These are phyloP conservation scores for Brachyptera putata DNA, from an alignment of 2,888 invertebrate species.

Conservation along the genomic window DNA sequence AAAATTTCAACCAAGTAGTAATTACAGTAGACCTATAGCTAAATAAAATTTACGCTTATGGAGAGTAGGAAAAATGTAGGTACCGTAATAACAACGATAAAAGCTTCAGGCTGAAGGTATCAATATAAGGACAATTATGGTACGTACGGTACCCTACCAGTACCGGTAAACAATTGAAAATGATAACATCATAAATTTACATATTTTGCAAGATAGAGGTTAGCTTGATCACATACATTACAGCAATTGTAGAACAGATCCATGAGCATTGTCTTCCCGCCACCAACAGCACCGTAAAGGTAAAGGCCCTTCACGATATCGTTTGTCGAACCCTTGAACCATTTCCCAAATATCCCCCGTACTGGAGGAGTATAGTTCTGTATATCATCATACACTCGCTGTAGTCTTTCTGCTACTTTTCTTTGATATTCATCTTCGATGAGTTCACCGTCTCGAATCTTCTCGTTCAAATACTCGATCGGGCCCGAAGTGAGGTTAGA, in stretches of 20 bases:
- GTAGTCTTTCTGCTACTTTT: conserved; percentile 62
- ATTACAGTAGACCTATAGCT: too few species aligned
- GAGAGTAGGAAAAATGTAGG: too few species aligned
- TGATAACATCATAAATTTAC: too few species aligned
- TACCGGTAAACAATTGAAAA: too few species aligned
- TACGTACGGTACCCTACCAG: too few species aligned
- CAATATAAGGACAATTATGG: too few species aligned
- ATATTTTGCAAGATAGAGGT: too few species aligned
- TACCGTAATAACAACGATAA: too few species aligned
- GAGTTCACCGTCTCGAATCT: conserved; percentile 40
- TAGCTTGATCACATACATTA: conserved; percentile 47
- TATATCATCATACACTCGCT: conserved; percentile 63
- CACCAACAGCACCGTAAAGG: conserved; percentile 85
- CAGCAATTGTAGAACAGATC: conserved; percentile 89
- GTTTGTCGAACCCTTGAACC: conserved; percentile 39
- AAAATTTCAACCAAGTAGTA: too few species aligned
- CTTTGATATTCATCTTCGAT: conserved; percentile 68
- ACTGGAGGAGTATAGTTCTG: conserved; percentile 54
- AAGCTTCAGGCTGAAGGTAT: too few species aligned
- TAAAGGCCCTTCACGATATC: conserved; percentile 75
- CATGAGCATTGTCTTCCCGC: conserved; percentile 99
- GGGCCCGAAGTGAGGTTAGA: conserved; percentile 20
- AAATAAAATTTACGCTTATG: too few species aligned
- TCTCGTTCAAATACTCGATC: conserved; percentile 22
- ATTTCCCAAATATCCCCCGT: conserved; percentile 45